These are phyloP conservation scores for Crocallis elinguaria DNA, from an alignment of 2,888 invertebrate genomes.

Conservation along the genomic window DNA sequence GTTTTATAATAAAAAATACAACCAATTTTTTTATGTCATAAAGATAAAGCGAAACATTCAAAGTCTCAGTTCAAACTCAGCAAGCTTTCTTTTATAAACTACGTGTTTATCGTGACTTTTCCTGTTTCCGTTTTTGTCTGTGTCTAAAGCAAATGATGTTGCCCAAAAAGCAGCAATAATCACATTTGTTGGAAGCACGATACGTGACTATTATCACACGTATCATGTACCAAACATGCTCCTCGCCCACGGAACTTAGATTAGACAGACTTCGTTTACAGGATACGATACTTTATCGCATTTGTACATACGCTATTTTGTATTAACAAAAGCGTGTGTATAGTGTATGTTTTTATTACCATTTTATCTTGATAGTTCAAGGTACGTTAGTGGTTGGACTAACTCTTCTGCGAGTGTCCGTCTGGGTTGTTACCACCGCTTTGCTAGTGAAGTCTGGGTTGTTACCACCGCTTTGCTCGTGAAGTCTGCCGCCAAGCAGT, in stretches of 20 bases:
- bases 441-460: no score
- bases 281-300: not conserved
- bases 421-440: no score
- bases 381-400: no score
- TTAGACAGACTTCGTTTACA: slow-evolving; percentile 5
- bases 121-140: slow-evolving; percentile 2
- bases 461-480: no score
- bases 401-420: no score
- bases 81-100: not conserved
- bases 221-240: slow-evolving; percentile 11
- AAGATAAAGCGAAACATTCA: not conserved
- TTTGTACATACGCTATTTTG: not conserved
- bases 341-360: no score
- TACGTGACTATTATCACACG: slow-evolving; percentile 26
- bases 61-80: slow-evolving; percentile 4
- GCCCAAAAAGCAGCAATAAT: slow-evolving; percentile 21
- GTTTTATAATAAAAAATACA: no score
- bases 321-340: no score
- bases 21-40: no score
- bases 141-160: slow-evolving; percentile 6
- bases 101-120: slow-evolving; percentile 16
- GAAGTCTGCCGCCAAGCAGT: no score
- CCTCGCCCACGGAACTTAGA: slow-evolving; percentile 2
- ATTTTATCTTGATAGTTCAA: no score
- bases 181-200: slow-evolving; percentile 19